Evolutionary conservation across 2,888 invertebrate species (phyloP), one percentile per base, ranked within the genome.

Genomic region (Zeuzera pyrina): DNA sequence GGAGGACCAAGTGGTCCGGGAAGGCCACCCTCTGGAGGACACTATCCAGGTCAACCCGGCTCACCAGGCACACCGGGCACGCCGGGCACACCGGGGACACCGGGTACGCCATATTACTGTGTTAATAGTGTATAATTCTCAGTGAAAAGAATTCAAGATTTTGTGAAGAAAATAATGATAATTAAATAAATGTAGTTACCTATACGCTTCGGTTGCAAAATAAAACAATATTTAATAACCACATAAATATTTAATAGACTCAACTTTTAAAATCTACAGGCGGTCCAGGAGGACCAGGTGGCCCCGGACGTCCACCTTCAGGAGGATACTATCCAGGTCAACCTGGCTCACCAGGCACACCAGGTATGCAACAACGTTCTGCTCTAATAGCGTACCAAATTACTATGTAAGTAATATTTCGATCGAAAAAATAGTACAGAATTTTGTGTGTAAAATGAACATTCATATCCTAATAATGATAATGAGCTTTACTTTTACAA

Each of bases 281-380:
- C 7, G 50, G 55, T 74, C 79, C 37, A 10, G 53, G 56, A 4
- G 37, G 38, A 1, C 44, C 44, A 4, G 51, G 50, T 14, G 50
- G 45, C 8, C 56, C 58, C 2, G 46, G 49, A 0, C 35, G 42
- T 10, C 31, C 37, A 11, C 26, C 22, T n/a, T 41, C 38, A 26
- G 35, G 35, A 12, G 32, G 32, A 8, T 31, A 30, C 3, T 30
- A 42, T 2, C 43, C 48, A 3, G n/a, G n/a, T n/a, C 39, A 41
- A 11, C 41, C 41, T 1, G 35, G 39, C 13, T 19, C 28, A 10
- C 30, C 31, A 40, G 11, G 42, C 36, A 11, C 29, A n/a, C n/a
- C n/a, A n/a, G 57, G 52, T 4, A 7, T 13, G 11, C 29, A 13
- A n/a, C 30, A 29, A 31, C 15, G n/a, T 7, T n/a, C n/a, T 8